phyloP scores from a whole-genome alignment of 1,140 invertebrate genomes.

The Scaptodrosophila lebanonensis region DNA sequence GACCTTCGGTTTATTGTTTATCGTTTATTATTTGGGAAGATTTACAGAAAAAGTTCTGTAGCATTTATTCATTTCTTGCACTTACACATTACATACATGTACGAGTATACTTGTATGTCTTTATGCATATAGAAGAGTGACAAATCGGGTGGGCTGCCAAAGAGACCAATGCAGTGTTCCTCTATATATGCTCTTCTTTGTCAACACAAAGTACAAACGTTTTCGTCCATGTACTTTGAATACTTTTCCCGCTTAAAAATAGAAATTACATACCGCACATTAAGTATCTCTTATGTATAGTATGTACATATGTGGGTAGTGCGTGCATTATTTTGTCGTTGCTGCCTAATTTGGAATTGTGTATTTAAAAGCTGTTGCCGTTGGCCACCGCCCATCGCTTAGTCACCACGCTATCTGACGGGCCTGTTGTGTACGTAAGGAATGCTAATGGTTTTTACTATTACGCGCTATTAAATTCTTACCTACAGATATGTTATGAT shows the following conservation, averaged over 20 bases:
- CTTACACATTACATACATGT: no score
- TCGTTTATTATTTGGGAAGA: no score
- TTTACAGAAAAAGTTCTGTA: no score
- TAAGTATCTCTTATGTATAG: conserved; percentile 10
- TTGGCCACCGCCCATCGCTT: not conserved
- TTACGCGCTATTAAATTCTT: no score
- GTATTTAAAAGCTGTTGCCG: conserved; percentile 35
- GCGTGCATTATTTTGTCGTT: conserved; percentile 17
- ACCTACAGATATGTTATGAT: no score
- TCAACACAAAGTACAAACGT: conserved; percentile 15
- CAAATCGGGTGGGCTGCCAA: not conserved
- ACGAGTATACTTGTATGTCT: no score
- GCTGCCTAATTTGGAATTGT: conserved; percentile 58
- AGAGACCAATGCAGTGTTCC: conserved; percentile 8
- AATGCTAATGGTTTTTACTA: no score
- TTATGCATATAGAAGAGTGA: no score
- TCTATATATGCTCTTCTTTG: conserved; percentile 29
- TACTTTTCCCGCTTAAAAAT: conserved; percentile 51
- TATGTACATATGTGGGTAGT: conserved; percentile 14
- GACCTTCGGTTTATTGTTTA: no score
- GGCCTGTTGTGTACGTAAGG: conserved; percentile 12
- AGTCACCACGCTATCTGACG: conserved; percentile 10
- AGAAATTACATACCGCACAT: conserved; percentile 57
- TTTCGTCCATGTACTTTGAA: conserved; percentile 17
- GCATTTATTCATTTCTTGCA: no score